Percentiles rank a stretch among this genome's conserved stretches.
Conservation (phyloP, 2,797 vertebrate species). For the Cottoperca gobio region DNA sequence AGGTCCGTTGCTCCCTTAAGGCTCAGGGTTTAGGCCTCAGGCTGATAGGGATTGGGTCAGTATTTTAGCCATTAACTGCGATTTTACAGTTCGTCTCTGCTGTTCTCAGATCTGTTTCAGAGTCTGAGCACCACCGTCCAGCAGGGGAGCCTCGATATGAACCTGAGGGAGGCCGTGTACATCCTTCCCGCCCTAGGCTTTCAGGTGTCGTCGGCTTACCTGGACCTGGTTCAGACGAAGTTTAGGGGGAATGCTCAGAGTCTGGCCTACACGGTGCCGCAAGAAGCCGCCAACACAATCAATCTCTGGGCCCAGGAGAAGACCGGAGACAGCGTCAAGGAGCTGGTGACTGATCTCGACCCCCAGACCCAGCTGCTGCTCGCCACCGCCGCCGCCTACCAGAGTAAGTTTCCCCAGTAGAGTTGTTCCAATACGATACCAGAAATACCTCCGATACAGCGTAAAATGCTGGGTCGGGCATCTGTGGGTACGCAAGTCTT, state of each 20-base stretch:
- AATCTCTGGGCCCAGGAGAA: slow-evolving; percentile 81
- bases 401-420: slow-evolving; percentile 80
- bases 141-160: not conserved
- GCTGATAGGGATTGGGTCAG: too few species aligned
- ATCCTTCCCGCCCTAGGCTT: slow-evolving; percentile 81
- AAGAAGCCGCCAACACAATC: slow-evolving; percentile 73
- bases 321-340: slow-evolving; percentile 78
- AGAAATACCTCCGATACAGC: too few species aligned
- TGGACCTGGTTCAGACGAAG: slow-evolving; percentile 82
- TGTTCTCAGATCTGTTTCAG: slow-evolving; percentile 80
- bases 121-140: slow-evolving; percentile 70
- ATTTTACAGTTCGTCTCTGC: not conserved
- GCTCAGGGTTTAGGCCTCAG: too few species aligned
- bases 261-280: slow-evolving; percentile 73
- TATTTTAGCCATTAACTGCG: not conserved
- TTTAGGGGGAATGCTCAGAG: slow-evolving; percentile 79
- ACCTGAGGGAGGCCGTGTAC: slow-evolving; percentile 76
- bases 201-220: slow-evolving; percentile 75
- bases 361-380: slow-evolving; percentile 85
- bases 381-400: slow-evolving; percentile 82
- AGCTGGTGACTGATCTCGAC: slow-evolving; percentile 81
- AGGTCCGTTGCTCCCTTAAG: too few species aligned
- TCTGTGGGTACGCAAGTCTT: too few species aligned
- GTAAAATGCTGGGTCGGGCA: too few species aligned
- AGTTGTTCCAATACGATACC: too few species aligned